A percentile compares a stretch with the other conserved stretches of the same genome.
These are phyloP conservation scores for Glaucomys volans DNA, from an alignment of 2,113 vertebrate genomes.

Conservation along the genomic window DNA sequence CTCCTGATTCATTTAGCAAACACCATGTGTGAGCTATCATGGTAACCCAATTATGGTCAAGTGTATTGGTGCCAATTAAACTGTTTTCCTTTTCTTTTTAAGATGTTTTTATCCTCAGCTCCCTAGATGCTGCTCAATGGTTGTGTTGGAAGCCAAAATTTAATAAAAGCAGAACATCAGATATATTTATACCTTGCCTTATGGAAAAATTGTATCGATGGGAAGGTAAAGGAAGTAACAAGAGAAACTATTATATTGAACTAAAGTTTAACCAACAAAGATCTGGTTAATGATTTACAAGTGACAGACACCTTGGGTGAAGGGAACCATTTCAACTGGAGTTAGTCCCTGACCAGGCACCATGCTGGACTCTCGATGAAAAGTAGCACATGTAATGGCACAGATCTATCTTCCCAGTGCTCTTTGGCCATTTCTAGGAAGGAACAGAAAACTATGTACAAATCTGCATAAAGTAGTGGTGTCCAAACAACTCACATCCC, in stretches of 20 bases:
- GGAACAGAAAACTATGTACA: neutral
- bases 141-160: neutral
- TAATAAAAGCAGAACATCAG: constrained; percentile 17
- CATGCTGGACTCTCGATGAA: neutral
- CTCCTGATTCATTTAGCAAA: constrained; percentile 9
- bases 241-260: neutral
- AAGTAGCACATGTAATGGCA: fast-evolving
- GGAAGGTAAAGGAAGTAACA: constrained; percentile 13
- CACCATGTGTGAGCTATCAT: neutral
- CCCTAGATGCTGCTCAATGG: neutral
- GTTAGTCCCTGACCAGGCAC: neutral
- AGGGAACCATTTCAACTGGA: neutral
- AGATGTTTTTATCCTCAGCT: neutral
- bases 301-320: neutral
- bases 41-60: neutral
- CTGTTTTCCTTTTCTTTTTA: constrained; percentile 34
- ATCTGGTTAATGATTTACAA: neutral
- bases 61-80: constrained; percentile 12
- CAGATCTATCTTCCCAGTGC: neutral
- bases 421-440: neutral
- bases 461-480: neutral
- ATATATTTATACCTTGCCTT: constrained; percentile 26
- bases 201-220: neutral
- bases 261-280: neutral
- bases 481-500: neutral